These are phyloP conservation scores for Pachyramphus minor DNA, from an alignment of 2,113 vertebrate genomes.

Conservation along the genomic window DNA sequence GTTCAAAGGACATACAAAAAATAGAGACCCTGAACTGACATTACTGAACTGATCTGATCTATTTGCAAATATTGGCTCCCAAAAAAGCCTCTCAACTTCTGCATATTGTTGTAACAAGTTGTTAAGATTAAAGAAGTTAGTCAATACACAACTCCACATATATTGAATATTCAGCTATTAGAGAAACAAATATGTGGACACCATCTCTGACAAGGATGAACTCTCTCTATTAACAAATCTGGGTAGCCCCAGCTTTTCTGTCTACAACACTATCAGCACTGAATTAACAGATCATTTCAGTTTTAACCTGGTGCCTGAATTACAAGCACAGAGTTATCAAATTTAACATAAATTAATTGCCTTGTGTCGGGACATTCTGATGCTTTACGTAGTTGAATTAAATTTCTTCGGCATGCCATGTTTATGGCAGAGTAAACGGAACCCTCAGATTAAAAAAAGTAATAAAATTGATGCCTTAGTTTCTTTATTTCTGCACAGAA, in stretches of 20 bases:
- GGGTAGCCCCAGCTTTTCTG: background rate
- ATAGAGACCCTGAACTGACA: background rate
- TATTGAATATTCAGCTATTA: background rate
- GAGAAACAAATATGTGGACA: background rate
- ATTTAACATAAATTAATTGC: background rate
- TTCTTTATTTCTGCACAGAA: slow-evolving; percentile 73
- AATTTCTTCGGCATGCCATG: background rate
- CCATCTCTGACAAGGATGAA: background rate
- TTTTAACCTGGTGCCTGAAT: slow-evolving; percentile 42
- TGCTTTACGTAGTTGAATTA: background rate
- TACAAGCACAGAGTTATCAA: background rate
- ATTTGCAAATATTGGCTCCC: background rate
- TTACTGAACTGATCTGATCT: background rate
- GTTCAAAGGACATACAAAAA: background rate
- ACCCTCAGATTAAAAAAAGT: background rate
- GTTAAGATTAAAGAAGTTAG: background rate
- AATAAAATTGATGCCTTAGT: background rate
- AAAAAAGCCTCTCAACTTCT: background rate
- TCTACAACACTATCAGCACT: background rate
- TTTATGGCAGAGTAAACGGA: slow-evolving; percentile 36
- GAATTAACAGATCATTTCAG: background rate
- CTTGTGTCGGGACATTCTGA: background rate
- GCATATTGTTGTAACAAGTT: background rate
- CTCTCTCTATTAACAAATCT: background rate
- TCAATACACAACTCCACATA: background rate